Base-by-base conservation (phyloP, 2,888 invertebrate genomes). In the Mythimna loreyi region DNA sequence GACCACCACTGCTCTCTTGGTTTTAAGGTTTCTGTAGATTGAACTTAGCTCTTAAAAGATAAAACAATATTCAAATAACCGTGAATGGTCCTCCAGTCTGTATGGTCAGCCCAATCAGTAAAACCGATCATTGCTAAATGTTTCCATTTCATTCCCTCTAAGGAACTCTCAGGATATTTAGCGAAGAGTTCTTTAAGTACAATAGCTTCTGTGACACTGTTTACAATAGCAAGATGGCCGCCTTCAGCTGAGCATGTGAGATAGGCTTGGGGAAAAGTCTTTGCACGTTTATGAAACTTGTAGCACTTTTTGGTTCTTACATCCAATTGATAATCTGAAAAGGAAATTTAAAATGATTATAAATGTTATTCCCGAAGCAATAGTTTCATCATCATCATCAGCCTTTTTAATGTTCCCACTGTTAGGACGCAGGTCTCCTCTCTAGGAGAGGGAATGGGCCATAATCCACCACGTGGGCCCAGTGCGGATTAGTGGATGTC, bases 241-340 rank as follows among this genome's bases (percentile, higher is more conserved):
- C 90, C 91, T 70, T 92, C 92, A 0, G 88, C 89, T 6, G 83
- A 72, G 55, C 92, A 92, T 1, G 87, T 72, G 85, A 90, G 89
- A 81, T 83, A 85, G 0, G 91, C 92, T 0, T 89, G 77, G 0
- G 86, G 78, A 87, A 91, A 92, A 2, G 78, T 82, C 1, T 86
- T 80, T 0, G 89, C 87, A 1, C 80, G 68, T 0, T 56, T 72
- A 75, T 92, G 92, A 79, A 91, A 90, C 72, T 92, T 92, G 80
- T 92, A 92, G 65, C 92, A 92, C 23, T 79, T 89, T 0, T 87
- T 84, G 16, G 57, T 57, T 43, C 57, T 56, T 16, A 3, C n/a
- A 43, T 57, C 57, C 11, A 43, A 40, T 16, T 2, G 23, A 8
- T 57, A 57, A 9, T 19, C 57, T 57, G 57, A 43, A 40, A 28